These are phyloP conservation scores for Aspidoscelis tigris DNA, from an alignment of 2,113 vertebrate genomes.

Conservation along the genomic window DNA sequence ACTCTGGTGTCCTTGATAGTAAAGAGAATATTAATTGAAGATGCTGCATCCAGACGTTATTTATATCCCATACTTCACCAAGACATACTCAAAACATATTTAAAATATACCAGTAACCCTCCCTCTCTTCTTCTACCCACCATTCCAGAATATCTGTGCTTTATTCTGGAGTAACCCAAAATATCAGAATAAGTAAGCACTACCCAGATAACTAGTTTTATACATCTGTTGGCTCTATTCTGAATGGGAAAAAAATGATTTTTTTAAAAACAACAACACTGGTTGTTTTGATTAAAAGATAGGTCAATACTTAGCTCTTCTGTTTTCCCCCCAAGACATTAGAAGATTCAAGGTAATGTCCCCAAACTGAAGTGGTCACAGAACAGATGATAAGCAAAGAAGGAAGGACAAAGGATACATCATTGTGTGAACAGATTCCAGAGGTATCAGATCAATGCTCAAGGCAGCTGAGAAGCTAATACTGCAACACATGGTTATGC, in stretches of 20 bases:
- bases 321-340: neutral
- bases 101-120: too few relatives aligned
- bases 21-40: neutral
- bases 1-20: neutral
- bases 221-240: neutral
- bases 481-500: neutral
- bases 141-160: too few relatives aligned
- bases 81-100: too few relatives aligned
- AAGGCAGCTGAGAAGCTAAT: neutral
- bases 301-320: neutral
- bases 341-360: neutral
- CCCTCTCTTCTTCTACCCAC: too few relatives aligned
- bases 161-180: too few relatives aligned
- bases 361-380: too few relatives aligned
- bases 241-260: neutral
- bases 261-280: neutral
- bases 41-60: too few relatives aligned
- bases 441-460: neutral
- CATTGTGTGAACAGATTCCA: neutral
- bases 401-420: neutral
- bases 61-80: too few relatives aligned
- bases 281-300: neutral
- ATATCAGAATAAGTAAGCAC: too few relatives aligned
- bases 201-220: neutral
- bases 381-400: neutral